These are phyloP conservation scores for Stichodactyla helianthus DNA, from an alignment of 64 coral and sea anemone genomes.

Conservation along the genomic window DNA sequence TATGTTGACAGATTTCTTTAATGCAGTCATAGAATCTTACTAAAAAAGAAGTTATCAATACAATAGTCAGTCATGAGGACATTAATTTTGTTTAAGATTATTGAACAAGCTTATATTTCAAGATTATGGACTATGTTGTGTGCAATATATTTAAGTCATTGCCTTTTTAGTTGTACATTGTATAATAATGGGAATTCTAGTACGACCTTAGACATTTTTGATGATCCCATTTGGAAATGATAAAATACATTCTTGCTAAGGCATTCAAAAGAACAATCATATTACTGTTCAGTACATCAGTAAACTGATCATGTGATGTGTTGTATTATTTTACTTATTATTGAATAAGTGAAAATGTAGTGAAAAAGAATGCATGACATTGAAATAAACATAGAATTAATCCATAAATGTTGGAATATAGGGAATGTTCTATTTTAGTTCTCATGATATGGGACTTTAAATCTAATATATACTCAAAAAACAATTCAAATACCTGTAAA, in stretches of 20 bases:
- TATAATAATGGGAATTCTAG: background rate
- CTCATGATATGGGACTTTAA: no score
- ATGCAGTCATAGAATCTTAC: slow-evolving; percentile 12
- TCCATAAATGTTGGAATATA: background rate
- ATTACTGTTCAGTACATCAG: no score
- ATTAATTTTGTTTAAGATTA: background rate
- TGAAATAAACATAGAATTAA: background rate
- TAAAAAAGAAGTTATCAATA: background rate
- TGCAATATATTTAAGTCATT: background rate
- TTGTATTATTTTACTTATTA: slow-evolving; percentile 6
- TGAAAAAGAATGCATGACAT: background rate
- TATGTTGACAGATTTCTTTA: background rate
- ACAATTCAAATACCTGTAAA: no score
- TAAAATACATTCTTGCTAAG: background rate
- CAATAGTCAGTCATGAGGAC: background rate
- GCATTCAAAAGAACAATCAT: background rate
- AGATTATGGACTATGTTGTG: background rate
- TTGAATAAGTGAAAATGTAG: background rate
- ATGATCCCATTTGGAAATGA: background rate
- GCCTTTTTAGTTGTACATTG: background rate
- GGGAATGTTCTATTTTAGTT: no score
- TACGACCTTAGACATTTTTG: background rate
- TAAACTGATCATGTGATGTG: background rate
- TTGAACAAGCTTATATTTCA: slow-evolving; percentile 1
- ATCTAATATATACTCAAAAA: no score